A percentile compares a stretch with the other conserved stretches of the same genome.
Conservation (phyloP, 2,113 vertebrate species). For the Pteruthius melanotis region DNA sequence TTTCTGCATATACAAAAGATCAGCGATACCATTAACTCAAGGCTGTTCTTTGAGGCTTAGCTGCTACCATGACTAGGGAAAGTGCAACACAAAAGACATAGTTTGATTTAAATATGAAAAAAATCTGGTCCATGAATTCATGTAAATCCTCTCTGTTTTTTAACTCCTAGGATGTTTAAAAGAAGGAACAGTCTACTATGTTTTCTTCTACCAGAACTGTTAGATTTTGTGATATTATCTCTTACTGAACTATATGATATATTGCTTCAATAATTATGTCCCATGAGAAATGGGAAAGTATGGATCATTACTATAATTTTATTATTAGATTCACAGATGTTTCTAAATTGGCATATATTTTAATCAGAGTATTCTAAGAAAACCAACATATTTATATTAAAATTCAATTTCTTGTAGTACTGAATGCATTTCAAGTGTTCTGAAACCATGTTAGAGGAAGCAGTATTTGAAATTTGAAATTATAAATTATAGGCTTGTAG, state of each 20-base stretch:
- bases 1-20: neutral
- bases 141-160: neutral
- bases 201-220: neutral
- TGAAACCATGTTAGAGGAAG: neutral
- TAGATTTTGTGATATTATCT: neutral
- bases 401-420: neutral
- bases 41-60: neutral
- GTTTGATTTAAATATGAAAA: neutral
- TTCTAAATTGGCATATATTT: neutral
- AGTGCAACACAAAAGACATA: neutral
- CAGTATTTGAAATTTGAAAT: neutral
- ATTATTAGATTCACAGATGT: neutral
- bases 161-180: neutral
- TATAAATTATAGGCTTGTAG: neutral
- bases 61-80: neutral
- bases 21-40: neutral
- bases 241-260: neutral
- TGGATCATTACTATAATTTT: neutral
- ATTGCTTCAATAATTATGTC: neutral
- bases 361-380: neutral
- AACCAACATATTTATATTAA: neutral
- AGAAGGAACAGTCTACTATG: neutral
- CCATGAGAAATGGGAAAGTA: neutral
- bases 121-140: neutral
- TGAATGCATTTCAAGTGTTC: neutral